Evolutionary conservation across 2,888 invertebrate species (phyloP).

Genomic region (Luffia ferchaultella): DNA sequence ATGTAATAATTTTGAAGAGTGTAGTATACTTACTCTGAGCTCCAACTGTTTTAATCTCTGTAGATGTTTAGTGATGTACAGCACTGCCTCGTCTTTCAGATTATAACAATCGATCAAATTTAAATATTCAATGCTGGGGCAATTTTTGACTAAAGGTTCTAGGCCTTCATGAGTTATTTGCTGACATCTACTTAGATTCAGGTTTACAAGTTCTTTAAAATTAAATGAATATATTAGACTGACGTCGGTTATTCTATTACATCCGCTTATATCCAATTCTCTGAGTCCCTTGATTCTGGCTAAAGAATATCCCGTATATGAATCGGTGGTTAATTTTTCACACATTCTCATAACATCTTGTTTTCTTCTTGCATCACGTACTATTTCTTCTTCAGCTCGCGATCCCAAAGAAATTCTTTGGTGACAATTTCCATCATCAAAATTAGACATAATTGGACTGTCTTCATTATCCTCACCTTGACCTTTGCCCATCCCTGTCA

Average conservation of each 20-base stretch:
- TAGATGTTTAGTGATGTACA: conserved; percentile 38
- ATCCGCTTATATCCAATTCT: conserved; percentile 71
- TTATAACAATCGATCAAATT: conserved; percentile 73
- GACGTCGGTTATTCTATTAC: conserved; percentile 76
- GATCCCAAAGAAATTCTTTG: conserved; percentile 68
- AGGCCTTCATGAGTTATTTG: conserved; percentile 74
- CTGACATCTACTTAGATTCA: conserved; percentile 74
- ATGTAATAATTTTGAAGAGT: not conserved
- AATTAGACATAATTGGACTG: conserved; percentile 36
- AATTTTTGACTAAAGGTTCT: conserved; percentile 68
- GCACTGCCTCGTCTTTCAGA: conserved; percentile 69
- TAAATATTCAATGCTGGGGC: conserved; percentile 74
- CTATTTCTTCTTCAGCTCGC: conserved; percentile 74
- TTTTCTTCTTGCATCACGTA: conserved; percentile 71
- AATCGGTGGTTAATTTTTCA: conserved; percentile 52
- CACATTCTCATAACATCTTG: conserved; percentile 69
- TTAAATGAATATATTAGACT: conserved; percentile 73
- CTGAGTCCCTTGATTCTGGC: conserved; percentile 60
- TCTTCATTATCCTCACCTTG: conserved; percentile 28
- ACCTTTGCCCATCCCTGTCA: conserved; percentile 71
- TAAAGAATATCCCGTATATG: conserved; percentile 58
- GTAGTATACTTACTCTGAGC: conserved; percentile 51
- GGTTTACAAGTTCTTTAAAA: conserved; percentile 68
- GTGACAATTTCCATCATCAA: conserved; percentile 25
- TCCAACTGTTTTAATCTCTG: conserved; percentile 64